A percentile compares a stretch with the other conserved stretches of the same genome.
Conservation (phyloP, 2,113 vertebrate species). For the Melanotaenia duboulayi region DNA sequence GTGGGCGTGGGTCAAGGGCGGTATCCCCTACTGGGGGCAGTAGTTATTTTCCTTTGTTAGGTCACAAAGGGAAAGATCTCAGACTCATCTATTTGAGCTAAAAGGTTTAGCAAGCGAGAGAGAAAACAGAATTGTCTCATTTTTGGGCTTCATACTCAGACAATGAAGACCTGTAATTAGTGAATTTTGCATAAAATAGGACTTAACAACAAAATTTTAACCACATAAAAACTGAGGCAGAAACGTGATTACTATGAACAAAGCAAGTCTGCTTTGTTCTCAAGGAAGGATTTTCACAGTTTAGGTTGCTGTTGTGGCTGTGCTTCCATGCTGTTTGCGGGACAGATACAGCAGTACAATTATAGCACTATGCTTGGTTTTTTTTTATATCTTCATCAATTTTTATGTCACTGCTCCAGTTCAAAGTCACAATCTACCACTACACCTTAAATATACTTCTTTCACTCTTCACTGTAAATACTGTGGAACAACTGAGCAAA, state of each 20-base stretch:
- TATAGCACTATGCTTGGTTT: slow-evolving; percentile 1
- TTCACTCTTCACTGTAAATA: background rate
- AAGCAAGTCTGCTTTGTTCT: slow-evolving; percentile 6
- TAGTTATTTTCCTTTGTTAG: too few relatives aligned
- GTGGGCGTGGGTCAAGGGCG: too few relatives aligned
- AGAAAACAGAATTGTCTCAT: too few relatives aligned
- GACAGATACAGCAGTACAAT: slow-evolving; percentile 17
- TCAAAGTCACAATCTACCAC: slow-evolving; percentile 58
- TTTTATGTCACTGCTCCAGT: slow-evolving; percentile 46
- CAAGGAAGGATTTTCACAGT: background rate
- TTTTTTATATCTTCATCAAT: slow-evolving; percentile 24
- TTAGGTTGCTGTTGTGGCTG: slow-evolving; percentile 54
- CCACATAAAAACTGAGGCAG: background rate
- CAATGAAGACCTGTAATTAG: too few relatives aligned
- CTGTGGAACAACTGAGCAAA: slow-evolving; percentile 29
- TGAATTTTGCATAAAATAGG: too few relatives aligned
- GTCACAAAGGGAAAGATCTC: too few relatives aligned
- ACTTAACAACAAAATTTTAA: slow-evolving; percentile 1
- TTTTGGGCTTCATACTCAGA: too few relatives aligned
- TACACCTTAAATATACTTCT: slow-evolving; percentile 40
- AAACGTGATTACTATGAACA: slow-evolving; percentile 1
- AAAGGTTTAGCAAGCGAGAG: too few relatives aligned
- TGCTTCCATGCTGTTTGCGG: slow-evolving; percentile 25
- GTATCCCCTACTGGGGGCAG: too few relatives aligned
- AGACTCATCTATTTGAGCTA: too few relatives aligned